These are phyloP conservation scores for Pseudococcus longispinus DNA, from an alignment of 2,888 invertebrate genomes.

Conservation along the genomic window DNA sequence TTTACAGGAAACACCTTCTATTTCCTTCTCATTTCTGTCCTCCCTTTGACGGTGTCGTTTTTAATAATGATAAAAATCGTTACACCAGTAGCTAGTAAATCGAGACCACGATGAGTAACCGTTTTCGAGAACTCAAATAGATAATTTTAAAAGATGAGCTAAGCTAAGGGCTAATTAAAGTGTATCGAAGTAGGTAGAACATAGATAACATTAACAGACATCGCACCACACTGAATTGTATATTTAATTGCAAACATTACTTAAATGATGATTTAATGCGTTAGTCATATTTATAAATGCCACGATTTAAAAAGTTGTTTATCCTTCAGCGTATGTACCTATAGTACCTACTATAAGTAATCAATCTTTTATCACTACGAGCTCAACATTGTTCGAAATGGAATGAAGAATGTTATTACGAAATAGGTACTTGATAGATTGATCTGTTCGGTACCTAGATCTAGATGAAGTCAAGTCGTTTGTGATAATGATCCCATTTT, in stretches of 20 bases:
- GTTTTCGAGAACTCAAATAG: neutral
- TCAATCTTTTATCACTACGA: neutral
- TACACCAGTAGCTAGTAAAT: neutral
- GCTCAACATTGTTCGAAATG: neutral
- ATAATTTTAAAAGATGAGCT: too few species aligned
- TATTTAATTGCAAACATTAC: neutral
- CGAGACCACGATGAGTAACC: neutral
- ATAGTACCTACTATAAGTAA: neutral
- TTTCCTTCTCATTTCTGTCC: neutral
- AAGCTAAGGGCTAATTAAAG: neutral
- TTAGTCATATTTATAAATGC: neutral
- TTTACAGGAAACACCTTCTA: conserved; percentile 14
- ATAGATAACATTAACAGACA: too few species aligned
- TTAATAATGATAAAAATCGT: conserved; percentile 10
- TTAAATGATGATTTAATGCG: neutral
- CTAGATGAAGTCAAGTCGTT: neutral
- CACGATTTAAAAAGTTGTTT: neutral
- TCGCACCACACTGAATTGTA: neutral
- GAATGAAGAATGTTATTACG: neutral
- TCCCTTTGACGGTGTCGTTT: neutral
- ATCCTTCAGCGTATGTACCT: neutral
- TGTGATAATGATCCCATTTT: neutral
- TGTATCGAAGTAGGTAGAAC: neutral
- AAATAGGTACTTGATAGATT: neutral
- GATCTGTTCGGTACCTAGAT: neutral